Percentiles rank a stretch among this genome's conserved stretches.
phyloP scores from a whole-genome alignment of 1,140 invertebrate genomes.

The Drosophila ananassae region DNA sequence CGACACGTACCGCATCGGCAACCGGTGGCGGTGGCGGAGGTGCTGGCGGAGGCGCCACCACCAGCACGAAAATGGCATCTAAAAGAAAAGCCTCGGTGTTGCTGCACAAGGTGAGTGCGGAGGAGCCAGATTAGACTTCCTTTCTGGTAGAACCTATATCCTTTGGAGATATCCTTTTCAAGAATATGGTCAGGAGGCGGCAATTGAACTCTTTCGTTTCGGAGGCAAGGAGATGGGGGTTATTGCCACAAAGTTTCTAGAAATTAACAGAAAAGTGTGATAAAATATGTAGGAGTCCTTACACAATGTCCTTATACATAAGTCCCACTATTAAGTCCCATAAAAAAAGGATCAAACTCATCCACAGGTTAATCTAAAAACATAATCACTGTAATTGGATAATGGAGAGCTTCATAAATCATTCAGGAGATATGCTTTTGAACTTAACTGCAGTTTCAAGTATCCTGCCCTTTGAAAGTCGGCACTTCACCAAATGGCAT shows the following conservation, averaged over 20 bases:
- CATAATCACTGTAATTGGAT: slow-evolving; percentile 4
- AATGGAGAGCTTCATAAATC: slow-evolving; percentile 1
- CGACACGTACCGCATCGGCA: slow-evolving; percentile 84
- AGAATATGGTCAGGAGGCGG: neutral
- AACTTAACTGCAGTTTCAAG: neutral
- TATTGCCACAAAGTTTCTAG: neutral
- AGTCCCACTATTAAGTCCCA: too few relatives aligned
- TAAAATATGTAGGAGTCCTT: too few relatives aligned
- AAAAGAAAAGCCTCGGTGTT: slow-evolving; percentile 84
- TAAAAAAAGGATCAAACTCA: too few relatives aligned
- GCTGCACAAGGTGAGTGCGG: slow-evolving; percentile 83
- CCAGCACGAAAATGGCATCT: slow-evolving; percentile 84
- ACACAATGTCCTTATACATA: too few relatives aligned
- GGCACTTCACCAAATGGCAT: neutral
- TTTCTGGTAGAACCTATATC: neutral
- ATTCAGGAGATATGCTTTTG: neutral
- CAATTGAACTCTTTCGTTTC: slow-evolving; percentile 45
- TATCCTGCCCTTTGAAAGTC: neutral
- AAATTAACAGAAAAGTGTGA: too few relatives aligned
- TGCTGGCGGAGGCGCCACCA: slow-evolving; percentile 80
- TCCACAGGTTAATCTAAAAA: neutral
- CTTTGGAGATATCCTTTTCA: neutral
- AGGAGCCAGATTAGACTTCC: too few relatives aligned
- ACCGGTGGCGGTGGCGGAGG: slow-evolving; percentile 82
- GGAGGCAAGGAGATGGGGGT: neutral